A percentile compares a stretch with the other conserved stretches of the same genome.
Conservation (phyloP, 2,888 invertebrate genomes). For the Catocala nupta region DNA sequence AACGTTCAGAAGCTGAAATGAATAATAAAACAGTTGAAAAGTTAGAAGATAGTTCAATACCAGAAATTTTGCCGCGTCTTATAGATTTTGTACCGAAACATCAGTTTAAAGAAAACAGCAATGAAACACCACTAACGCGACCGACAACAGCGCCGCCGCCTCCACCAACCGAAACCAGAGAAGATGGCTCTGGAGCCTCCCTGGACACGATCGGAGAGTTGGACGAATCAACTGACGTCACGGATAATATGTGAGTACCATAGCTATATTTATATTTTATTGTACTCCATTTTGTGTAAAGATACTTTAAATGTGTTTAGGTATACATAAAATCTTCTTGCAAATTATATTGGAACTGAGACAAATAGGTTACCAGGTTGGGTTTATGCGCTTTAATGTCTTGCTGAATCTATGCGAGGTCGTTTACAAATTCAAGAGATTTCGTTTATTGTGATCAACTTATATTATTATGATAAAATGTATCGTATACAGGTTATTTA, state of each 20-base stretch:
- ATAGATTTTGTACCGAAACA: constrained; percentile 91
- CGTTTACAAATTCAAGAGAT: constrained; percentile 19
- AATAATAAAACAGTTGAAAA: constrained; percentile 77
- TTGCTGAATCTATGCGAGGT: constrained; percentile 15
- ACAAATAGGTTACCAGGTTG: constrained; percentile 25
- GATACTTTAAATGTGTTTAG: constrained; percentile 1
- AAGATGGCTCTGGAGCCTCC: constrained; percentile 88
- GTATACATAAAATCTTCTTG: constrained; percentile 4
- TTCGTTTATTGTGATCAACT: constrained; percentile 13
- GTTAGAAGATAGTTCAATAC: constrained; percentile 71
- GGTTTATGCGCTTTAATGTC: constrained; percentile 12
- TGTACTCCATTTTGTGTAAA: neutral
- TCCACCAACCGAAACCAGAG: constrained; percentile 77
- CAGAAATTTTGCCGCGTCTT: constrained; percentile 88
- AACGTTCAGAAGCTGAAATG: constrained; percentile 83
- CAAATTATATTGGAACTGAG: constrained; percentile 17
- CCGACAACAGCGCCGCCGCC: constrained; percentile 79
- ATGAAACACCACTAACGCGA: constrained; percentile 64
- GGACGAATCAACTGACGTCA: constrained; percentile 87
- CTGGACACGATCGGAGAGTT: constrained; percentile 91
- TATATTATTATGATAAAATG: constrained; percentile 3
- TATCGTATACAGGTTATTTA: constrained; percentile 33
- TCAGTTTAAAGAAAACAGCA: constrained; percentile 75
- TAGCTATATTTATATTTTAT: neutral
- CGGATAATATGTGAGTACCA: constrained; percentile 77